Percentiles rank a stretch among this genome's conserved stretches.
These are phyloP conservation scores for Brachyalestes nurse DNA, from an alignment of 2,797 vertebrate genomes.

Conservation along the genomic window DNA sequence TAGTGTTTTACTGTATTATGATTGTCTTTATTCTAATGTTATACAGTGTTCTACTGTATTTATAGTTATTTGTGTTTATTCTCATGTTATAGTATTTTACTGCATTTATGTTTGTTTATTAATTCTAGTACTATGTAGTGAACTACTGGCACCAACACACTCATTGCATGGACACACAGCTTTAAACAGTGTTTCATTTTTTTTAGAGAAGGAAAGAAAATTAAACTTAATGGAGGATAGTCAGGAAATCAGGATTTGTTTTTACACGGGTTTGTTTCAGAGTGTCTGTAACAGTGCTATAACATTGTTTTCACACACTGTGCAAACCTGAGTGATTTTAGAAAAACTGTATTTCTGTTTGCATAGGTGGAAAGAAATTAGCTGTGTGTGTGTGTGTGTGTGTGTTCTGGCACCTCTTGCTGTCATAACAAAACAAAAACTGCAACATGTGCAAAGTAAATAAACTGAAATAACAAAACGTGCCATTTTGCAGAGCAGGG, in stretches of 20 bases:
- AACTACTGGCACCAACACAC: too few relatives aligned
- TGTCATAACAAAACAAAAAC: slow-evolving; percentile 38
- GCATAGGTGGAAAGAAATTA: slow-evolving; percentile 36
- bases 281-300: slow-evolving; percentile 3
- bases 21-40: too few relatives aligned
- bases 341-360: slow-evolving; percentile 22
- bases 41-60: too few relatives aligned
- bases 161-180: too few relatives aligned
- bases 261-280: background rate
- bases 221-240: background rate
- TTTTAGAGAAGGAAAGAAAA: background rate
- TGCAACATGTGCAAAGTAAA: background rate
- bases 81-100: too few relatives aligned
- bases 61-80: too few relatives aligned
- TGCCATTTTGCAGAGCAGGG: background rate
- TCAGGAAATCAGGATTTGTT: background rate
- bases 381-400: slow-evolving; percentile 20
- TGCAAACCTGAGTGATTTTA: slow-evolving; percentile 27
- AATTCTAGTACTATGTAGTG: too few relatives aligned
- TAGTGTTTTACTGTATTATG: too few relatives aligned
- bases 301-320: slow-evolving; percentile 32
- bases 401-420: slow-evolving; percentile 1
- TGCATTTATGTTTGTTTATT: too few relatives aligned
- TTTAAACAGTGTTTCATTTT: too few relatives aligned
- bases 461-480: background rate